Evolutionary conservation across 1,140 invertebrate species (phyloP), one percentile per base, ranked within the genome.

Genomic region (Drosophila baimaii): DNA sequence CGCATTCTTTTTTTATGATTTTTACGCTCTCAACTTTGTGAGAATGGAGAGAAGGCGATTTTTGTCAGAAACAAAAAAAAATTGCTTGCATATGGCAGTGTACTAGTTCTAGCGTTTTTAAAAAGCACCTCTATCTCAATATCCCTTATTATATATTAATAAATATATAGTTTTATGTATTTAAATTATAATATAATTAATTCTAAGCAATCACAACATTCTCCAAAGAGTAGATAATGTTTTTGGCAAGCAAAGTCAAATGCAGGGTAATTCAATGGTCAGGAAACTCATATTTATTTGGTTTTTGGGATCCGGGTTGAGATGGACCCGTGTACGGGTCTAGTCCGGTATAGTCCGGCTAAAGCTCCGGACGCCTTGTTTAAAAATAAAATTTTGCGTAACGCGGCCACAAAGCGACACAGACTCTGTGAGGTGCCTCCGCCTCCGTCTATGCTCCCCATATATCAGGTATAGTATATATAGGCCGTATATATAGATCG

Each of bases 311-410:
- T 54, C 49, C 64, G 66, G 66, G 17, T 69, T 29, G n/a, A n/a
- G n/a, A n/a, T n/a, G 27, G 27, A 27, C 23, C 15, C 25, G 47
- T 35, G 68, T 78, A 55, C 79, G 73, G 75, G 73, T 70, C 66
- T 57, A 58, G 83, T 77, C 71, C 79, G 57, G 73, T 70, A 21
- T 70, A 74, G 79, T 76, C 75, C 56, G 70, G 83, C 58, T 69
- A 72, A 55, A 47, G 79, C 79, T 77, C 81, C 83, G 83, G 79
- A 77, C 79, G 63, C 58, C 39, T 74, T 72, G 72, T 78, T 90
- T 91, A 91, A 71, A 91, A 91, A 91, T 91, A 91, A 83, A 59
- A 90, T 79, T 91, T 91, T 91, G 90, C 90, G 89, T 90, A 91
- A 91, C 80, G 68, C 71, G 56, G 47, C 59, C 68, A 52, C 66